A percentile compares a stretch with the other conserved stretches of the same genome.
These are phyloP conservation scores for Antheraea mylitta DNA, from an alignment of 1,140 invertebrate genomes.

Conservation along the genomic window DNA sequence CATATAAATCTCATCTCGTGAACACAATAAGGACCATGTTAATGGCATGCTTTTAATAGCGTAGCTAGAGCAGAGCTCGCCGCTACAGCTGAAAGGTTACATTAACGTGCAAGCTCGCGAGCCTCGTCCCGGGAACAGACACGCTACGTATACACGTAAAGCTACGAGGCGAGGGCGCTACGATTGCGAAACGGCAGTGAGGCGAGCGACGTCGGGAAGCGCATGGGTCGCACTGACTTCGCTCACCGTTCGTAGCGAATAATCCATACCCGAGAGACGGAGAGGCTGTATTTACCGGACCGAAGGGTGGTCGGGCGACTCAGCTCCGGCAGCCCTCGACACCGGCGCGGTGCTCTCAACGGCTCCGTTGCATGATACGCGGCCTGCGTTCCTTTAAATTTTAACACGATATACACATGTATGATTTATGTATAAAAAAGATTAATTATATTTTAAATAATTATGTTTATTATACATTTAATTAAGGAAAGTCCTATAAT, in stretches of 20 bases:
- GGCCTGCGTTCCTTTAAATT: slow-evolving; percentile 9
- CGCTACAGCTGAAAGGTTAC: slow-evolving; percentile 51
- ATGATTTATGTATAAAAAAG: too few species aligned
- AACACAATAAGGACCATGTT: slow-evolving; percentile 49
- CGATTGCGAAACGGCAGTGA: slow-evolving; percentile 16
- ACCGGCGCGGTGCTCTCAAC: slow-evolving; percentile 31
- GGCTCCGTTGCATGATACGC: slow-evolving; percentile 37
- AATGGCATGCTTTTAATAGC: slow-evolving; percentile 56
- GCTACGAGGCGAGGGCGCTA: slow-evolving; percentile 27
- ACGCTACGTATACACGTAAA: slow-evolving; percentile 33
- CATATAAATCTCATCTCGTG: slow-evolving; percentile 53
- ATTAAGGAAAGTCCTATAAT: too few species aligned
- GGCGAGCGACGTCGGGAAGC: slow-evolving; percentile 56
- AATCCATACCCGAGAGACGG: slow-evolving; percentile 70
- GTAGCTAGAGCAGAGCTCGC: slow-evolving; percentile 35
- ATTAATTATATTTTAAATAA: too few species aligned
- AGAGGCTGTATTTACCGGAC: slow-evolving; percentile 70
- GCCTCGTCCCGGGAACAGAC: slow-evolving; percentile 32
- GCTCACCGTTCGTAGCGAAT: slow-evolving; percentile 57
- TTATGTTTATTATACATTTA: too few species aligned
- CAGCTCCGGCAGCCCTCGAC: slow-evolving; percentile 49
- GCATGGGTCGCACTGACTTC: slow-evolving; percentile 70
- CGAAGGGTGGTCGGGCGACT: slow-evolving; percentile 59
- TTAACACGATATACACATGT: not conserved
- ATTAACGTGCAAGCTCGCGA: slow-evolving; percentile 36